A percentile compares a stretch with the other conserved stretches of the same genome.
Conservation (phyloP, 1,140 invertebrate species). For the Laupala kohalensis region DNA sequence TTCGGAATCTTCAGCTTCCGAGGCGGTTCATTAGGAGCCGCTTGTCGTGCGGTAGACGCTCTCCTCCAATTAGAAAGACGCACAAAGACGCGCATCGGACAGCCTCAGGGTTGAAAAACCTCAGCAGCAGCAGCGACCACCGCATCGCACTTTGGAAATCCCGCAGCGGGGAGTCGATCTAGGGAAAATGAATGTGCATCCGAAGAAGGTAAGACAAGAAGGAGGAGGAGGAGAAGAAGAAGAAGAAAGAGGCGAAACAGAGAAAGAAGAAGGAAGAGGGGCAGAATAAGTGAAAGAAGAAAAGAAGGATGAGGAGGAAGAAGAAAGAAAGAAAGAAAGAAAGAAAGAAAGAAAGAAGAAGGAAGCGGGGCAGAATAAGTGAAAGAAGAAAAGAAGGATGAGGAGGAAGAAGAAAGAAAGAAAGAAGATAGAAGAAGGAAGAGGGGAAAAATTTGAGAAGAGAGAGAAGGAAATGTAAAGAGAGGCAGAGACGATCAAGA, state of each 20-base stretch:
- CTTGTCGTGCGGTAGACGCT: too few species aligned
- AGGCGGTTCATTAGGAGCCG: too few species aligned
- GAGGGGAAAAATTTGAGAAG: background rate
- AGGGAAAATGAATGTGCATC: background rate
- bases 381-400: too few species aligned
- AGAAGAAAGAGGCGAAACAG: background rate
- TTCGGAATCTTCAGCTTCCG: too few species aligned
- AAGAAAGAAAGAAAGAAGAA: background rate
- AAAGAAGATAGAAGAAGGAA: background rate
- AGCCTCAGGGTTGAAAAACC: too few species aligned
- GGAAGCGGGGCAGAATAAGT: background rate
- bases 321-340: background rate
- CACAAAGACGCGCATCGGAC: too few species aligned
- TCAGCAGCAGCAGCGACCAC: too few species aligned
- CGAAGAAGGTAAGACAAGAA: background rate
- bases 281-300: background rate
- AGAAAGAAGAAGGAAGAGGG: background rate
- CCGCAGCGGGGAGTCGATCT: too few species aligned
- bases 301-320: background rate
- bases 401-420: background rate
- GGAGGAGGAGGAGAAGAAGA: background rate
- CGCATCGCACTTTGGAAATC: too few species aligned
- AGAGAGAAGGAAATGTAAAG: background rate
- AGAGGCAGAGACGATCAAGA: background rate
- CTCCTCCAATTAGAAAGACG: too few species aligned